Evolutionary conservation across 2,113 vertebrate genomes (phyloP), one percentile per base, ranked within the genome.

Genomic region (Tretioscincus oriximinensis): DNA sequence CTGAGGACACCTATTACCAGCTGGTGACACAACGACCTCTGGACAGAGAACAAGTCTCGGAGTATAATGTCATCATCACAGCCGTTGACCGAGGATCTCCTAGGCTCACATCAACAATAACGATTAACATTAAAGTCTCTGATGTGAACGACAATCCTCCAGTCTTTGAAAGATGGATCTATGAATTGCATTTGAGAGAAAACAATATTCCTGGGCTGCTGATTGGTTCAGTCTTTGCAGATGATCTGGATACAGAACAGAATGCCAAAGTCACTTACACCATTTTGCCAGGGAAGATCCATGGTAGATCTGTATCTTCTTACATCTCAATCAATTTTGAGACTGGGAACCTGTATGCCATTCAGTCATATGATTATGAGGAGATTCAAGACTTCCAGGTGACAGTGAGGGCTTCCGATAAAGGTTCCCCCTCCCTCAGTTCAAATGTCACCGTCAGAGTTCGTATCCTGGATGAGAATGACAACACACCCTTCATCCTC

Each of bases 301-400:
- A 7, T 4, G 65, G 54, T 58, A 21, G 21, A 10, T 11, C 49
- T 89, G 41, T 88, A 76, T 3, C 84, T 87, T 84, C 90, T 78
- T 77, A 91, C 35, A 88, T 94, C 3, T 41, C 82, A 67, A 91
- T 88, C 72, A 91, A 92, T 72, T 84, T 82, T 54, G 87, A 88
- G 74, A 90, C 70, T 49, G 90, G 92, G 16, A 93, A 91, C 41
- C 78, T 93, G 22, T 93, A 91, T 86, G 90, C 89, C 5, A 65
- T 92, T 60, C 73, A 95, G 94, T 90, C 93, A 31, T 86, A 93
- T 68, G 93, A 93, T 79, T 96, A 92, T 71, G 94, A 95, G 29
- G 85, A 90, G 69, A 92, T 95, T 73, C 87, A 91, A 77, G 86
- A 90, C 91, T 65, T 65, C 81, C 84, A 91, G 14, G 35, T 41